phyloP scores from a whole-genome alignment of 2,797 vertebrate species.

The Propithecus deckenii region DNA sequence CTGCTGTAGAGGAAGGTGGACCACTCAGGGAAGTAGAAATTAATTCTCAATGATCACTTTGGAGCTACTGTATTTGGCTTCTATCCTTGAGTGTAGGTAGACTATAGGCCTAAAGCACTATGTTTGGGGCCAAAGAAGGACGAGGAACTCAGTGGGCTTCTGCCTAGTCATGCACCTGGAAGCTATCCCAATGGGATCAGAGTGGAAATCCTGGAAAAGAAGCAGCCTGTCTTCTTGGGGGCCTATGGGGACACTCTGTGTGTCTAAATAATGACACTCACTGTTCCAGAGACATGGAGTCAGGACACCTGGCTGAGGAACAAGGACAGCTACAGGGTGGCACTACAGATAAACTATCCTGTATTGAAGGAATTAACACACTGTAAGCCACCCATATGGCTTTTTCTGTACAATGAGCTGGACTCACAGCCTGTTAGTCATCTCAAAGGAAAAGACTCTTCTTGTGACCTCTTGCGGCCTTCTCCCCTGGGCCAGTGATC shows the following conservation, averaged over 20 bases:
- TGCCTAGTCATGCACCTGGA: neutral
- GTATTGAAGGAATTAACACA: neutral
- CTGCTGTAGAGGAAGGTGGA: neutral
- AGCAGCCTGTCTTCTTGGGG: neutral
- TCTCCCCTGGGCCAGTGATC: neutral
- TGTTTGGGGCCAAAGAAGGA: neutral
- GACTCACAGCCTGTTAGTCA: neutral
- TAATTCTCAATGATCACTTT: neutral
- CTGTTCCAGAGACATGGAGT: neutral
- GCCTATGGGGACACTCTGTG: neutral
- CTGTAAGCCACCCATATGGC: too few species aligned
- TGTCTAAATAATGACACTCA: neutral
- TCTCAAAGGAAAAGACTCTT: neutral
- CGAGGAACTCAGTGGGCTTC: neutral
- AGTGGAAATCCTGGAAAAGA: neutral
- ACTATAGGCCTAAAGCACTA: neutral
- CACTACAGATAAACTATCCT: neutral
- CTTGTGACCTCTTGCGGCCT: fast-evolving
- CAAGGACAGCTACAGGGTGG: too few species aligned
- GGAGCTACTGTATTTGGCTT: neutral
- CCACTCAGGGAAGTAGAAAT: neutral
- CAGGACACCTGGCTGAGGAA: neutral
- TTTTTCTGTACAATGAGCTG: neutral
- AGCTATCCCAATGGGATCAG: neutral
- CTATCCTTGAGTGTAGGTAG: too few species aligned